phyloP scores from a whole-genome alignment of 2,113 vertebrate genomes.

The Tachysurus fulvidraco region DNA sequence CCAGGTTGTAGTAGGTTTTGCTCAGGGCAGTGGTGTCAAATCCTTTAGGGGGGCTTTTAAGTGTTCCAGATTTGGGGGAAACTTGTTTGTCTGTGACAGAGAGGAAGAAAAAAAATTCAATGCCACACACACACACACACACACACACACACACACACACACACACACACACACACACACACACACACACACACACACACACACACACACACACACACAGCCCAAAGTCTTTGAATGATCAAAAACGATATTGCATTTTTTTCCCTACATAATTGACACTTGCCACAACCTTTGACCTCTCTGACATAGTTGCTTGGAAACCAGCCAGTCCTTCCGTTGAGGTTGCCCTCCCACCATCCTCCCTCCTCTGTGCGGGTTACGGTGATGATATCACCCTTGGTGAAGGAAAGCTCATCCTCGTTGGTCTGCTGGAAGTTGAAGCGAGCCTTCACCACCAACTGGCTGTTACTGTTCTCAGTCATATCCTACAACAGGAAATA shows the following conservation, averaged over 20 bases:
- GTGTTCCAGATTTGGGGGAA: slow-evolving; percentile 89
- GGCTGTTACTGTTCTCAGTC: slow-evolving; percentile 90
- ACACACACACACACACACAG: neutral
- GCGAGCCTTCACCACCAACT: slow-evolving; percentile 90
- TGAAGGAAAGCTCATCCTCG: slow-evolving; percentile 95
- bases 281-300: slow-evolving; percentile 92
- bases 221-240: neutral
- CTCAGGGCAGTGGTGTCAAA: slow-evolving; percentile 92
- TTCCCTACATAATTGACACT: slow-evolving; percentile 58
- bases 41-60: slow-evolving; percentile 96
- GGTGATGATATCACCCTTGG: slow-evolving; percentile 91
- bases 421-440: slow-evolving; percentile 98
- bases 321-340: slow-evolving; percentile 91
- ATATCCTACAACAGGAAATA: slow-evolving; percentile 83
- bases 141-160: neutral
- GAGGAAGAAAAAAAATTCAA: slow-evolving; percentile 6
- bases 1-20: slow-evolving; percentile 98
- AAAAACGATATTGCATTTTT: neutral
- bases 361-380: slow-evolving; percentile 95
- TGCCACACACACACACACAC: neutral
- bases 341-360: slow-evolving; percentile 96
- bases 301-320: slow-evolving; percentile 98
- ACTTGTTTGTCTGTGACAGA: slow-evolving; percentile 87
- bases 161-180: neutral
- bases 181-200: neutral